Evolutionary conservation across 2,888 invertebrate species (phyloP).

Genomic region (Tanaodytes sp.): DNA sequence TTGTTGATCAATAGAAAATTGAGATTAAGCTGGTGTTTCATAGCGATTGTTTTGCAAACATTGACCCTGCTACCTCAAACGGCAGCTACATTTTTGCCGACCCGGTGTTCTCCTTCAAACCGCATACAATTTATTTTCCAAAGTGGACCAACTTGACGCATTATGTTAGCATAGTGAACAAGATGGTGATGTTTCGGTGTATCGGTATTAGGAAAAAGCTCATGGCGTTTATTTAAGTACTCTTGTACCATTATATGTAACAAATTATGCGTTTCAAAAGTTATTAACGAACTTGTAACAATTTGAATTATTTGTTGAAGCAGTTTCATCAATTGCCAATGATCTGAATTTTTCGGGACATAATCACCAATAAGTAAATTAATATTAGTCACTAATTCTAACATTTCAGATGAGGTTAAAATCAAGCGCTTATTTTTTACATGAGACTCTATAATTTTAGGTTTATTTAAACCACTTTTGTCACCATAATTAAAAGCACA

Average conservation of each 20-base stretch:
- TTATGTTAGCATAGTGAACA: constrained; percentile 47
- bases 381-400: constrained; percentile 30
- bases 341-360: constrained; percentile 14
- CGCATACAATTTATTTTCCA: constrained; percentile 47
- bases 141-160: constrained; percentile 50
- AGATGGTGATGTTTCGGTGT: constrained; percentile 53
- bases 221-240: constrained; percentile 29
- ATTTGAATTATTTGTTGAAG: constrained; percentile 20
- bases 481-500: constrained; percentile 34
- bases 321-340: constrained; percentile 25
- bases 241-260: constrained; percentile 30
- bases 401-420: constrained; percentile 38
- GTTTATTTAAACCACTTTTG: constrained; percentile 19
- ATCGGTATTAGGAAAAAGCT: constrained; percentile 27
- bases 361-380: constrained; percentile 33
- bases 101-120: constrained; percentile 52
- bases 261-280: constrained; percentile 21
- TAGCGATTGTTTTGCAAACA: constrained; percentile 1
- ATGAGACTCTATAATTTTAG: constrained; percentile 5
- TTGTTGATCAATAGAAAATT: not conserved
- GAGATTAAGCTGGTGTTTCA: constrained; percentile 6
- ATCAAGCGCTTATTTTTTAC: constrained; percentile 11
- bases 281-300: not conserved
- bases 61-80: constrained; percentile 41
- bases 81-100: constrained; percentile 39